Evolutionary conservation across 2,888 invertebrate species (phyloP).

Genomic region (Hirtodrosophila alboralis): DNA sequence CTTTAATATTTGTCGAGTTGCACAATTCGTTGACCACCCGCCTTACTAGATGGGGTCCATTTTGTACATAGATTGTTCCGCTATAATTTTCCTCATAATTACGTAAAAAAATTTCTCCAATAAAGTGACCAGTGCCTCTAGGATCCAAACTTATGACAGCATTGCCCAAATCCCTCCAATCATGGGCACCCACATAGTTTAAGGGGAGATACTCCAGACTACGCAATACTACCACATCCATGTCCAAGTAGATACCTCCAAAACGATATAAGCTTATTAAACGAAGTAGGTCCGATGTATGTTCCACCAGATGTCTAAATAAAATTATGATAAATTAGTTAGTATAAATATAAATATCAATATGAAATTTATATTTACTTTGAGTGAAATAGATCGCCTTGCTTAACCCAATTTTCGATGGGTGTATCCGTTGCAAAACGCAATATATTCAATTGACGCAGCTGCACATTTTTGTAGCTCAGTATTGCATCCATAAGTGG

Average conservation of each 20-base stretch:
- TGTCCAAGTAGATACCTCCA: constrained; percentile 91
- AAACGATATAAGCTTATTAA: constrained; percentile 87
- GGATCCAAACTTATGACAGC: constrained; percentile 87
- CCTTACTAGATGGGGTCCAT: constrained; percentile 86
- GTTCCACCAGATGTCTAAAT: constrained; percentile 56
- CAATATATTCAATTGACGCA: constrained; percentile 80
- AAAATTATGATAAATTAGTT: background rate
- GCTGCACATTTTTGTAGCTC: constrained; percentile 78
- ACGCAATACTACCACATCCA: constrained; percentile 89
- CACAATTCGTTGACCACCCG: constrained; percentile 86
- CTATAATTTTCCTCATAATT: constrained; percentile 85
- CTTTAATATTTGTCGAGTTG: constrained; percentile 84
- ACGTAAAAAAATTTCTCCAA: constrained; percentile 85
- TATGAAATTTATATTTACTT: background rate
- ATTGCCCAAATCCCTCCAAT: constrained; percentile 86
- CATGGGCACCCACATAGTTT: constrained; percentile 84
- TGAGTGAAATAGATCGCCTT: constrained; percentile 75
- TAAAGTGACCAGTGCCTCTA: constrained; percentile 85
- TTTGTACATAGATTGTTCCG: constrained; percentile 86
- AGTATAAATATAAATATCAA: background rate
- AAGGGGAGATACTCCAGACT: constrained; percentile 66
- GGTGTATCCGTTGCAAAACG: constrained; percentile 81
- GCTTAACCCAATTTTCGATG: constrained; percentile 78
- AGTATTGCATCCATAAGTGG: constrained; percentile 72
- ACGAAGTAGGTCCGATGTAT: constrained; percentile 80